These are phyloP conservation scores for Bubo blakistoni DNA, from an alignment of 2,113 vertebrate species.

Conservation along the genomic window DNA sequence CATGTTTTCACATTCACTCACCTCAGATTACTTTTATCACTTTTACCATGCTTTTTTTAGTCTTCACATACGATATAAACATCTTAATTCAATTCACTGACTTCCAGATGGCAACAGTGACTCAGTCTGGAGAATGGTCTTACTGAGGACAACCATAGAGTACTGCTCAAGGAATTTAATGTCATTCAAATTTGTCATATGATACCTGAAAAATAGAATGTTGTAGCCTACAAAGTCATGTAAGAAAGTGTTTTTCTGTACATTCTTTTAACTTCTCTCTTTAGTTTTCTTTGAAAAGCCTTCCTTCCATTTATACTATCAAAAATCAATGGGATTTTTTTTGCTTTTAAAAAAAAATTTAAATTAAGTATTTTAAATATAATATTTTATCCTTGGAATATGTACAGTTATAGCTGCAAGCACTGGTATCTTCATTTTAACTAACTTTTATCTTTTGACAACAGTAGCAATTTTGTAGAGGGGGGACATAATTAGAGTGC, in stretches of 20 bases:
- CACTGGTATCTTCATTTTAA: not conserved
- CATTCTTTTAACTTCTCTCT: not conserved
- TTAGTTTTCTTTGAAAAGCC: not conserved
- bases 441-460: not conserved
- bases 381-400: not conserved
- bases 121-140: not conserved
- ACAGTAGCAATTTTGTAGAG: not conserved
- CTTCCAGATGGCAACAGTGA: constrained; percentile 14
- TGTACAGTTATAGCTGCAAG: not conserved
- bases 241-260: not conserved
- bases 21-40: not conserved
- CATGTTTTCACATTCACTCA: not conserved
- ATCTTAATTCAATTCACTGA: not conserved
- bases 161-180: not conserved
- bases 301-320: not conserved
- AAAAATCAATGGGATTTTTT: not conserved
- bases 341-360: not conserved
- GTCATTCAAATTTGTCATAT: not conserved
- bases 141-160: not conserved
- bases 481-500: not conserved
- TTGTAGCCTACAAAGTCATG: not conserved
- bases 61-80: not conserved
- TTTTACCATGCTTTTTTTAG: not conserved
- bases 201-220: not conserved
- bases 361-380: not conserved